Conservation (phyloP, 2,113 vertebrate species). For the Pedetes capensis region DNA sequence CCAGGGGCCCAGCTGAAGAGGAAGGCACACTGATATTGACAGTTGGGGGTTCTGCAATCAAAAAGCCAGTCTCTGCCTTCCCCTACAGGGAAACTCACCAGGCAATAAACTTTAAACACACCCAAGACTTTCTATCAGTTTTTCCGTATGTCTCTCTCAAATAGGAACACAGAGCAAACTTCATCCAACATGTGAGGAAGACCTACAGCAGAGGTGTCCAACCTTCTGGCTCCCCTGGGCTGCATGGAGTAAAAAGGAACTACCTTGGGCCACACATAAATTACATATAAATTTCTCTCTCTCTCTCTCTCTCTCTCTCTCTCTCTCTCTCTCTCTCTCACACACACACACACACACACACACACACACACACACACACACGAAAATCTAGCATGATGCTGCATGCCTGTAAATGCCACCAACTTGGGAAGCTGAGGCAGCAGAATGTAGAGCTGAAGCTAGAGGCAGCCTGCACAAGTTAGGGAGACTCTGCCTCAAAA, state of each 20-base stretch:
- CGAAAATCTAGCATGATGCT: background rate
- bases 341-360: background rate
- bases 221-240: no score
- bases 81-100: background rate
- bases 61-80: background rate
- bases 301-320: no score
- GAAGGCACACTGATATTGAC: background rate
- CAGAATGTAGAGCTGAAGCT: no score
- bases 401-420: no score
- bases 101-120: background rate
- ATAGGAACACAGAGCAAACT: background rate
- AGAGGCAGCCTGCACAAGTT: no score
- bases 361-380: background rate
- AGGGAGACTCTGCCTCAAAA: no score
- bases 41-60: background rate
- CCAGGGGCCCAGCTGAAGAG: background rate
- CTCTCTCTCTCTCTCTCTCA: no score
- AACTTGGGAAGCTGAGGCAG: no score
- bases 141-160: background rate
- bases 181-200: background rate
- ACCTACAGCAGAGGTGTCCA: no score
- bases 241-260: no score
- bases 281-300: no score
- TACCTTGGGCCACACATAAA: no score
- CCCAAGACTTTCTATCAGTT: background rate